Percentiles rank a stretch among this genome's conserved stretches.
These are phyloP conservation scores for Siphamia tubifer DNA, from an alignment of 2,113 vertebrate genomes.

Conservation along the genomic window DNA sequence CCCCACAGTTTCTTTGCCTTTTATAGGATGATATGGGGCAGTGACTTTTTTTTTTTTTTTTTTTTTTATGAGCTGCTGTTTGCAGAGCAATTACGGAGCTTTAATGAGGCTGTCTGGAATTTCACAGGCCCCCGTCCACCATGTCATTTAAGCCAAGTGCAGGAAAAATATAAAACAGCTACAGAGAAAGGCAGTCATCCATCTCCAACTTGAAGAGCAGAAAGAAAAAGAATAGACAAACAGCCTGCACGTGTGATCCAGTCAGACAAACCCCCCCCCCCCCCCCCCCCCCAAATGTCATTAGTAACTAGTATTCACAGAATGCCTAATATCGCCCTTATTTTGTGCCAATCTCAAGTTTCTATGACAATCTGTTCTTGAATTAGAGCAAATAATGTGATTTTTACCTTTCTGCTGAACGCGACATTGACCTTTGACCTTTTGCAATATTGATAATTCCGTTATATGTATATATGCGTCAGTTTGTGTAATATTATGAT, in stretches of 20 bases:
- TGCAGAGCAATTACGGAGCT: conserved; percentile 58
- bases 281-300: no score
- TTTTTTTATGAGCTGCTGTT: conserved; percentile 62
- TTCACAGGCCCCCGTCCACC: conserved; percentile 41
- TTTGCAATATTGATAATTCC: no score
- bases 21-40: conserved; percentile 43
- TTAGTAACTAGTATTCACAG: no score
- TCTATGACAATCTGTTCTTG: no score
- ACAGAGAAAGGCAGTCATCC: not conserved
- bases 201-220: not conserved
- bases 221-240: not conserved
- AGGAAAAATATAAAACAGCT: conserved; percentile 46
- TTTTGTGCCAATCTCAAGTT: no score
- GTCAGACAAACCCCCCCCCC: not conserved
- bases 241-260: not conserved
- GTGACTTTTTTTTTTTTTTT: no score
- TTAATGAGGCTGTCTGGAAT: conserved; percentile 68
- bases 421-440: no score
- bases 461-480: no score
- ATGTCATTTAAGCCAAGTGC: conserved; percentile 32
- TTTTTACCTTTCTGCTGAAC: no score
- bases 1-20: not conserved
- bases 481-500: no score
- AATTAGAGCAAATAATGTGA: no score
- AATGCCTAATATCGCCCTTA: no score